phyloP scores from a whole-genome alignment of 2,888 invertebrate species.

The Adela reaumurella region DNA sequence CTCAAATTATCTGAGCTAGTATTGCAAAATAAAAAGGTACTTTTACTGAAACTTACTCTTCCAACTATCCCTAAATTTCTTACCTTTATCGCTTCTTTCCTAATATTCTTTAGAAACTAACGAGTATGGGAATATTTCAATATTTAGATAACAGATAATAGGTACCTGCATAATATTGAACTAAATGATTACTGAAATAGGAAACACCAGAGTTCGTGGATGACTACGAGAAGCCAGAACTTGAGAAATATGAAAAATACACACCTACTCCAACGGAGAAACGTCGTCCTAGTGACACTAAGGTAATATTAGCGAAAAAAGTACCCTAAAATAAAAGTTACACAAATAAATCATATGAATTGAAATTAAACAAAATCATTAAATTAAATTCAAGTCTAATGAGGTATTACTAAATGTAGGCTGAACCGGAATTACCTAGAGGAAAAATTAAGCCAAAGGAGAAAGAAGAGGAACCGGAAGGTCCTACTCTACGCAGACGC shows the following conservation, averaged over 20 bases:
- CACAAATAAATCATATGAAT: not conserved
- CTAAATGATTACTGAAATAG: slow-evolving; percentile 1
- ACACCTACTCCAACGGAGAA: slow-evolving; percentile 29
- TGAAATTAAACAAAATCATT: too few species aligned
- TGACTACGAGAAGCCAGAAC: slow-evolving; percentile 14
- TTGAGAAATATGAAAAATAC: slow-evolving; percentile 13
- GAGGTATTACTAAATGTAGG: slow-evolving; percentile 24
- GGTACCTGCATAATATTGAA: not conserved
- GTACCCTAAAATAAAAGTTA: too few species aligned
- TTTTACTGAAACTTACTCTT: too few species aligned
- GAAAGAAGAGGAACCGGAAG: slow-evolving; percentile 40
- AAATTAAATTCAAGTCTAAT: too few species aligned
- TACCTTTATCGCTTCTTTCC: too few species aligned
- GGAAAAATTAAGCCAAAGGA: slow-evolving; percentile 49
- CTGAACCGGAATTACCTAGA: slow-evolving; percentile 40
- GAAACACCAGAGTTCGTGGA: slow-evolving; percentile 14
- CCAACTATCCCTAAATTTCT: too few species aligned
- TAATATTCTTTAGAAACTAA: too few species aligned
- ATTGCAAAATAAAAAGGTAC: too few species aligned
- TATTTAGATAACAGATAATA: too few species aligned
- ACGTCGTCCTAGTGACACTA: slow-evolving; percentile 32
- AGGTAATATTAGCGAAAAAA: too few species aligned
- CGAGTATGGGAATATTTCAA: too few species aligned
- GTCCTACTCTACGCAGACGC: slow-evolving; percentile 39
- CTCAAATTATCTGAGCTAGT: too few species aligned